Evolutionary conservation across 1,140 invertebrate species (phyloP).

Genomic region (Cheumatopsyche charites): DNA sequence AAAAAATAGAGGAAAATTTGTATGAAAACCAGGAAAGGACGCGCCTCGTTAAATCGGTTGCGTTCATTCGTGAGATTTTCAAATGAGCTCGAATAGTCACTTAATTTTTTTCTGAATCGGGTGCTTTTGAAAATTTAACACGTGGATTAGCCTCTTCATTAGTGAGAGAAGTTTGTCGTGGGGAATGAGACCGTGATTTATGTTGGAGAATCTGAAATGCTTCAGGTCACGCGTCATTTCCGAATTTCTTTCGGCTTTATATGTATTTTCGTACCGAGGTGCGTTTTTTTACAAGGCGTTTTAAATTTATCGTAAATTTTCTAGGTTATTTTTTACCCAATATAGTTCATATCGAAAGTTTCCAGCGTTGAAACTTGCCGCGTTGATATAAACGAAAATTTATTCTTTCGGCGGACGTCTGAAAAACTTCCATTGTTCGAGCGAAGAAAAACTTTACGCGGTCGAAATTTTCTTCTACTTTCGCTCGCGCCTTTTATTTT

Average conservation of each 20-base stretch:
- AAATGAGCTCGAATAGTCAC: conserved; percentile 26
- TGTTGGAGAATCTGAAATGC: background rate
- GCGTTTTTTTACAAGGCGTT: too few species aligned
- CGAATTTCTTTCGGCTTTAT: background rate
- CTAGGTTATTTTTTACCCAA: background rate
- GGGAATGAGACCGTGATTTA: background rate
- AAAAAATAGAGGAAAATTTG: too few species aligned
- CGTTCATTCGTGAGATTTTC: conserved; percentile 36
- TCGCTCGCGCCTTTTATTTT: background rate
- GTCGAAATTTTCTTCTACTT: conserved; percentile 13
- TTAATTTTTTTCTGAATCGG: background rate
- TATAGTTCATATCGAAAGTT: conserved; percentile 2
- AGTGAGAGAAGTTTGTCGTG: background rate
- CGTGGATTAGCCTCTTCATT: background rate
- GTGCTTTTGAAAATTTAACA: background rate
- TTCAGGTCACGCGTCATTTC: conserved; percentile 4
- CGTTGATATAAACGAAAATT: conserved; percentile 14
- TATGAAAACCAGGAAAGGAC: conserved; percentile 35
- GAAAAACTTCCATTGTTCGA: conserved; percentile 3
- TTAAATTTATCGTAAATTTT: background rate
- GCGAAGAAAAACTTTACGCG: background rate
- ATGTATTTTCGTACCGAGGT: background rate
- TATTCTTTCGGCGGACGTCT: conserved; percentile 16
- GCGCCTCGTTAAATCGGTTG: conserved; percentile 33
- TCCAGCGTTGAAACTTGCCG: background rate